Percentiles rank a stretch among this genome's conserved stretches.
Conservation (phyloP, 1,140 invertebrate species). For the Diabrotica undecimpunctata region DNA sequence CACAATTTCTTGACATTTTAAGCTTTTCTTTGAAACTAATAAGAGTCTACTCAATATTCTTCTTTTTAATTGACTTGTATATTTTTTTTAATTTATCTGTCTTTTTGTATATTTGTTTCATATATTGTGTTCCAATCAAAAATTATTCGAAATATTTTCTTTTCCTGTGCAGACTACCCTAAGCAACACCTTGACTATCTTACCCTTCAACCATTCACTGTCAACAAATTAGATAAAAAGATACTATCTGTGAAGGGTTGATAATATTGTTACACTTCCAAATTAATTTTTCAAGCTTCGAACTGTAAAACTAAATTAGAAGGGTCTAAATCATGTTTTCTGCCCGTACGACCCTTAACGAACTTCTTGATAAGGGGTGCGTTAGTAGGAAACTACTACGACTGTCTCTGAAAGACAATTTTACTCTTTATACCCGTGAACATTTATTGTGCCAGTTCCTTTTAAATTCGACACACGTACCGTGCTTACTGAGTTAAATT, state of each 20-base stretch:
- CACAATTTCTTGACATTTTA: too few relatives aligned
- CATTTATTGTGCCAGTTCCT: neutral
- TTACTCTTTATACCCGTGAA: neutral
- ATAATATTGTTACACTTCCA: neutral
- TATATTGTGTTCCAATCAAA: too few relatives aligned
- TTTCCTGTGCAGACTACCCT: too few relatives aligned
- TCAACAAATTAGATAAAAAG: neutral
- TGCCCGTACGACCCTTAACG: neutral
- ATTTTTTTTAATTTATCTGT: too few relatives aligned
- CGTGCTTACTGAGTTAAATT: neutral
- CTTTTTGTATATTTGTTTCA: too few relatives aligned
- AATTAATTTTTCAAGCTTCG: neutral
- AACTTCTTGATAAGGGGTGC: neutral
- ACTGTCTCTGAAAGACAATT: neutral
- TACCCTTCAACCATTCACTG: neutral
- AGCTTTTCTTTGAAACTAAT: too few relatives aligned
- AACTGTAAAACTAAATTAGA: constrained; percentile 1
- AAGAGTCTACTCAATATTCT: too few relatives aligned
- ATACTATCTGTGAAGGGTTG: neutral
- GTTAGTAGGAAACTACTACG: neutral
- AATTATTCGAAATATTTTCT: too few relatives aligned
- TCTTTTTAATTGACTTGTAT: too few relatives aligned
- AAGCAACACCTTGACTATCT: too few relatives aligned
- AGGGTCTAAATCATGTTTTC: constrained; percentile 2
- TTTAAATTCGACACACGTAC: neutral